A percentile compares a stretch with the other conserved stretches of the same genome.
Conservation (phyloP, 2,113 vertebrate species). For the Gobio gobio region DNA sequence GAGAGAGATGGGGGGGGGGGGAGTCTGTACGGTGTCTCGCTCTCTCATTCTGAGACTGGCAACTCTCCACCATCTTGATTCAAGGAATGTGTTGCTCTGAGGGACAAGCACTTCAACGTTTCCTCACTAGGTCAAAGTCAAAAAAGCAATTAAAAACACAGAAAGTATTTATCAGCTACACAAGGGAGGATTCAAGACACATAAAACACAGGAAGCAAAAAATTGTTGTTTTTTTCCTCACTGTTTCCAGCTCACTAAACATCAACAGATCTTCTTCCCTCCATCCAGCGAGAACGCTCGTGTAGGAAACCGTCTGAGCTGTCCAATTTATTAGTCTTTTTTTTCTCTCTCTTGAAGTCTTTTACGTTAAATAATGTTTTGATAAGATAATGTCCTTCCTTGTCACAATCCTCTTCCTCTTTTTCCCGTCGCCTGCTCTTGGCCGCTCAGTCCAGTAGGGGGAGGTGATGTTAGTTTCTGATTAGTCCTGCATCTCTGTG, state of each 20-base stretch:
- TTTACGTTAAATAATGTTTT: slow-evolving; percentile 75
- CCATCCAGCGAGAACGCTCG: slow-evolving; percentile 32
- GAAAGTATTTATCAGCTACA: slow-evolving; percentile 56
- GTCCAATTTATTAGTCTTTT: slow-evolving; percentile 31
- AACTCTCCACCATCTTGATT: slow-evolving; percentile 58
- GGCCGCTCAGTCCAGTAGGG: slow-evolving; percentile 32
- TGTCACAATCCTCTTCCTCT: slow-evolving; percentile 55
- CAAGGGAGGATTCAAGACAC: slow-evolving; percentile 56
- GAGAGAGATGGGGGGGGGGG: no score
- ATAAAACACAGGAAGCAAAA: slow-evolving; percentile 58
- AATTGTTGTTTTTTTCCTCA: slow-evolving; percentile 29
- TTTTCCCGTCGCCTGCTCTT: slow-evolving; percentile 49
- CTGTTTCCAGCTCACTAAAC: slow-evolving; percentile 46
- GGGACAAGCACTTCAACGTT: slow-evolving; percentile 52
- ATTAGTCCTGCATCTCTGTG: slow-evolving; percentile 76
- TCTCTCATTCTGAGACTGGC: slow-evolving; percentile 39
- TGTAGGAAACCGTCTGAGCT: slow-evolving; percentile 40
- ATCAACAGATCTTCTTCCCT: slow-evolving; percentile 47
- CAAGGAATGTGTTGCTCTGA: slow-evolving; percentile 75
- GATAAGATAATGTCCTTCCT: slow-evolving; percentile 73
- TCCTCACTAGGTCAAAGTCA: slow-evolving; percentile 47
- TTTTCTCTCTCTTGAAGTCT: slow-evolving; percentile 36
- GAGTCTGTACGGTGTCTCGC: neutral
- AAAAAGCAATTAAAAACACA: slow-evolving; percentile 51
- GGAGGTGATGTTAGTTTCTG: slow-evolving; percentile 73